Conservation (phyloP, 2,113 vertebrate species). For the Peromyscus maniculatus region DNA sequence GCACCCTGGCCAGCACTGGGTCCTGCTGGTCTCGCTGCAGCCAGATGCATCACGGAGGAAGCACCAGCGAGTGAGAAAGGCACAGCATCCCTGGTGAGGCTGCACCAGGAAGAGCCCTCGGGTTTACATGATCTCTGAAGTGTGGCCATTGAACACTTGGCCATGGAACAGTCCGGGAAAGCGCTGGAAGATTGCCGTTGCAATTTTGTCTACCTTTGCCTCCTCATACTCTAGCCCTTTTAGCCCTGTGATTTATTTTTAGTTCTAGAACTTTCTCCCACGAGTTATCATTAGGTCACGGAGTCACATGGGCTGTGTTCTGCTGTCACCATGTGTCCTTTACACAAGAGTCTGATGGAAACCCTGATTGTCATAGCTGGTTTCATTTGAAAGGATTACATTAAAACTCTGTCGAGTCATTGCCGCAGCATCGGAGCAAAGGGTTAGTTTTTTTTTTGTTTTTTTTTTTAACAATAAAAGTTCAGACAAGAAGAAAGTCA, state of each 20-base stretch:
- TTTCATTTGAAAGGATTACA: conserved; percentile 58
- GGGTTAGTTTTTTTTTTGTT: conserved; percentile 56
- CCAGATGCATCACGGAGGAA: not conserved
- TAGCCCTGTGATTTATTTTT: conserved; percentile 65
- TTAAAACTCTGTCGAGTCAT: conserved; percentile 63
- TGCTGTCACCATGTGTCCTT: not conserved
- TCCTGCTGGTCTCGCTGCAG: not conserved
- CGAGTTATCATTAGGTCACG: conserved; percentile 3
- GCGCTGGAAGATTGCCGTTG: not conserved
- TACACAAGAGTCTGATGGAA: conserved; percentile 35
- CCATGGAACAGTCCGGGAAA: conserved; percentile 31
- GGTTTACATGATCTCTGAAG: not conserved
- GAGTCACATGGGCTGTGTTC: not conserved
- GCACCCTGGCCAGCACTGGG: not conserved
- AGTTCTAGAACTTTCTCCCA: conserved; percentile 56
- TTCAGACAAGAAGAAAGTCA: conserved; percentile 75
- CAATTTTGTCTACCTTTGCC: conserved; percentile 5
- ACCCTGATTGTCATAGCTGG: conserved; percentile 53
- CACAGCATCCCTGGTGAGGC: not conserved
- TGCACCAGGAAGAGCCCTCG: not conserved
- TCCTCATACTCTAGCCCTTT: conserved; percentile 31
- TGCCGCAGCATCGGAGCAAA: conserved; percentile 65
- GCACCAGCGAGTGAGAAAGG: not conserved
- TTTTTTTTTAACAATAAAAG: conserved; percentile 51
- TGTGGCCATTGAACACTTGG: not conserved